Percentiles rank a stretch among this genome's conserved stretches.
These are phyloP conservation scores for Aurelia sp. DNA, from an alignment of 30 jellyfish, hydroid and myxozoan species.

Conservation along the genomic window DNA sequence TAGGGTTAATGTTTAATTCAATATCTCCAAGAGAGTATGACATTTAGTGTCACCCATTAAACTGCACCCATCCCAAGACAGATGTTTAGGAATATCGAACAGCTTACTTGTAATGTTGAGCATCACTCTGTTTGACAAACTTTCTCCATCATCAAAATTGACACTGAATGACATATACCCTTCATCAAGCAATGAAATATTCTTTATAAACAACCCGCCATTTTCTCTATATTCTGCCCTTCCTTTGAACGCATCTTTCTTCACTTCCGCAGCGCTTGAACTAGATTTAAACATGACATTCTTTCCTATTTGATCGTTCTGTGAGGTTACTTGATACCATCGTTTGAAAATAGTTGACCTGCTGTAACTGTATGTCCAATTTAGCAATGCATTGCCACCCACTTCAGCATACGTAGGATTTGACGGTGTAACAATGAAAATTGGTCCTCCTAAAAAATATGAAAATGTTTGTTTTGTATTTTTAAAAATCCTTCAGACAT, in stretches of 20 bases:
- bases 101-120: conserved; percentile 53
- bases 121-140: conserved; percentile 11
- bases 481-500: too few species aligned
- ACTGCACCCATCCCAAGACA: too few species aligned
- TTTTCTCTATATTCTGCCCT: conserved; percentile 39
- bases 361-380: too few species aligned
- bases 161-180: conserved; percentile 61
- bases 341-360: too few species aligned
- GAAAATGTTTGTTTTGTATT: too few species aligned
- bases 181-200: conserved; percentile 50
- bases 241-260: conserved; percentile 35
- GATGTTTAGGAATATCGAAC: neutral
- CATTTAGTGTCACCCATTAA: too few species aligned
- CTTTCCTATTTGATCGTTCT: conserved; percentile 29
- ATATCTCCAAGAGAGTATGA: too few species aligned
- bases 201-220: conserved; percentile 37
- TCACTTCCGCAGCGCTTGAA: neutral
- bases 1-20: too few species aligned
- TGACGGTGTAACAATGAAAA: too few species aligned
- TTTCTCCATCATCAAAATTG: conserved; percentile 51
- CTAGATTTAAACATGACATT: conserved; percentile 47
- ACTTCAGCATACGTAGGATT: too few species aligned
- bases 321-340: conserved; percentile 33
- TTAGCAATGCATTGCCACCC: too few species aligned
- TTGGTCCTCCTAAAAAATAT: too few species aligned